Evolutionary conservation across 1,140 invertebrate species (phyloP).

Genomic region (Stegodyphus mimosarum): DNA sequence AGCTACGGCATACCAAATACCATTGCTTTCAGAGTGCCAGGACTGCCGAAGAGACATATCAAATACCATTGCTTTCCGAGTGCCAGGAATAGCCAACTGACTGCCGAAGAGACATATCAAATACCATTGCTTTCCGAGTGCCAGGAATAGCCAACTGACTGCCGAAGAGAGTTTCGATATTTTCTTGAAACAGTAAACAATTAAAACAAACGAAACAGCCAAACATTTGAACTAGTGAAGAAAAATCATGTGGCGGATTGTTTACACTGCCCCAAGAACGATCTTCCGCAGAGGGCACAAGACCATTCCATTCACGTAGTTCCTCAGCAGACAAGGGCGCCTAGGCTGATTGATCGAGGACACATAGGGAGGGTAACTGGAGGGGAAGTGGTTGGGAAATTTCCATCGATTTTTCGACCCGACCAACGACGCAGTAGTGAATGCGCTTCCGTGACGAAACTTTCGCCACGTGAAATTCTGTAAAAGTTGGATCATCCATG

Average conservation of each 20-base stretch:
- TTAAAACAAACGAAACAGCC: no score
- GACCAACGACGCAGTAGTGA: background rate
- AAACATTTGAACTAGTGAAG: background rate
- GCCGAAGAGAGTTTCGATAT: no score
- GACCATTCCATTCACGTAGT: conserved; percentile 59
- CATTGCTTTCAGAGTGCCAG: no score
- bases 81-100: no score
- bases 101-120: no score
- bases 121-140: no score
- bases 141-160: no score
- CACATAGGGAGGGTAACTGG: background rate
- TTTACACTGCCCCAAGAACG: background rate
- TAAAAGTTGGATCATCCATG: no score
- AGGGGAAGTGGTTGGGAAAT: conserved; percentile 4
- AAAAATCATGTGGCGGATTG: background rate
- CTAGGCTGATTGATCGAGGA: conserved; percentile 51
- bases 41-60: no score
- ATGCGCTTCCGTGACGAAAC: background rate
- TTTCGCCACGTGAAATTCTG: conserved; percentile 9
- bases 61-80: no score
- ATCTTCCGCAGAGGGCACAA: background rate
- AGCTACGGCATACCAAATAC: no score
- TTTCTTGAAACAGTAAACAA: no score
- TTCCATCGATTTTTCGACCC: conserved; percentile 26
- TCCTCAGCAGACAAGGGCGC: conserved; percentile 53